Base-by-base conservation (phyloP, 2,888 invertebrate species). In the Euplexia lucipara region DNA sequence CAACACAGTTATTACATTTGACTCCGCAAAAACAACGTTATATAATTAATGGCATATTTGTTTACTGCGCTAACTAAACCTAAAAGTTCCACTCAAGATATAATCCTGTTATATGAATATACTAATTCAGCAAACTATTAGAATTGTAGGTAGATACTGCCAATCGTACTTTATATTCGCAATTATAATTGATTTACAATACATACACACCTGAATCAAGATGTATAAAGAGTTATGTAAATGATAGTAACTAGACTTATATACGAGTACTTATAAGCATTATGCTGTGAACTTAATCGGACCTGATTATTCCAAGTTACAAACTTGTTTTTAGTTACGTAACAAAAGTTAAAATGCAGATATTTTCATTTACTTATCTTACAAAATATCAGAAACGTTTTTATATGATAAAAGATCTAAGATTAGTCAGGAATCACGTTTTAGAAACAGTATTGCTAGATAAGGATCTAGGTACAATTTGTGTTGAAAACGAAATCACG, bases 381-480 rank as follows among this genome's bases (percentile, higher is more conserved):
- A 35, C 20, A 6, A 4, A 48, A 22, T 10, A 2, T 26, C 26
- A 26, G 26, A 26, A 3, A 26, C 2, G 26, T 26, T 26, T 26
- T 26, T 26, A 5, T 26, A 26, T 3, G 26, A 26, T 26, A 26
- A 26, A 26, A 26, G 26, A 52, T 52, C 52, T 52, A 20, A 52
- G 22, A 35, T 39, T n/a, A 47, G 61, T 16, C 6, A 70, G 10
- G 22, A 26, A 74, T 16, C 69, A 68, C 75, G 75, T 70, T 48
- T 44, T 22, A 32, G 62, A 44, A 44, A 35, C 39, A 48, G 0
- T 30, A 32, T 34, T 26, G 14, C 34, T 3, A 44, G 63, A 53
- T 72, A 63, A 53, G 3, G 3, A 44, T 41, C 51, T 56, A 26
- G 26, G 26, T 26, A 39, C 48, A 37, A 44, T 14, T 18, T 49